Base-by-base conservation (phyloP, 2,113 vertebrate genomes). In the Pongo abelii region DNA sequence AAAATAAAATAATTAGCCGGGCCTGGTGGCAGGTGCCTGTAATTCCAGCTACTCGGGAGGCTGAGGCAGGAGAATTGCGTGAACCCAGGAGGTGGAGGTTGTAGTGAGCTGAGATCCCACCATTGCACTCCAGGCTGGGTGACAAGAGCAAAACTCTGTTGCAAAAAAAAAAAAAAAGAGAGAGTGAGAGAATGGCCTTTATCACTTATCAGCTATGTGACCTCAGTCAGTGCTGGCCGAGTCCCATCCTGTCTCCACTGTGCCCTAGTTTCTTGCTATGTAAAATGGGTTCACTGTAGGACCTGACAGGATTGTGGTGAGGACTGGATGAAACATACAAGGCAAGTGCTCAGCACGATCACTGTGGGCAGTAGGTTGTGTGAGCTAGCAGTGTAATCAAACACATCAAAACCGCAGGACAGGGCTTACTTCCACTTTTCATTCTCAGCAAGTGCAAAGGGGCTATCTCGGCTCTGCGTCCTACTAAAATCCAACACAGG, bases 301-400 rank as follows among this genome's bases (percentile, higher is more conserved):
- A 52, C 78, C 50, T 59, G 20, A 20, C 38, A 77, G 57, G 43
- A 38, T 23, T 74, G 25, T 5, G 0, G 4, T 9, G 27, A 48
- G 40, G 23, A 27, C 0, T 5, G n/a, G 46, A 40, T 7, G 14
- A 67, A n/a, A 50, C 1, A 13, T 14, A n/a, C 9, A 3, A 0
- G 12, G 55, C 64, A 61, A 77, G 81, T 9, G 20, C 78, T 84
- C 25, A 13, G 57, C 83, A 27, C 32, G 13, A 55, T 27, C 13
- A 46, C 55, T 20, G n/a, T 3, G 18, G 84, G 27, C 12, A 0
- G 61, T 14, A 14, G 27, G 61, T 64, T 64, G n/a, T 3, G 17
- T 0, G 35, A 69, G n/a, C 55, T 79, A 18, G 86, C 35, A 16
- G 50, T 40, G 23, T 64, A 74, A 78, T 40, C 84, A n/a, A 40